Conservation (phyloP, 2,888 invertebrate genomes). For the Leptogaster cylindrica region DNA sequence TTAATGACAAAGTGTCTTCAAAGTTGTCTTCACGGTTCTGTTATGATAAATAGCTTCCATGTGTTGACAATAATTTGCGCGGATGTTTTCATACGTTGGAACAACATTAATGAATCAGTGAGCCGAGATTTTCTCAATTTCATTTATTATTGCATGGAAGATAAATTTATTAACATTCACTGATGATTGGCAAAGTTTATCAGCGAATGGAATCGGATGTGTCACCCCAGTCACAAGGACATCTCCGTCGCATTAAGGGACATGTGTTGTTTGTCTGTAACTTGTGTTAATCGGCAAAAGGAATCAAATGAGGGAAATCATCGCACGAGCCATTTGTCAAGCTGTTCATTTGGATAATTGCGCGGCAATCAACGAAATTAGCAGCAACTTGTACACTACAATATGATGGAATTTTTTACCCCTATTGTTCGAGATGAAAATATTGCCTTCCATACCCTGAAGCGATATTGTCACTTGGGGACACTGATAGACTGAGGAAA, state of each 20-base stretch:
- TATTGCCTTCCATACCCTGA: slow-evolving; percentile 1
- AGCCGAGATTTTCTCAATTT: too few species aligned
- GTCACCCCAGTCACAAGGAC: background rate
- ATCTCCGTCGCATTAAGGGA: slow-evolving; percentile 46
- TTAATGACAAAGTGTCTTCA: too few species aligned
- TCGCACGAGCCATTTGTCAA: slow-evolving; percentile 58
- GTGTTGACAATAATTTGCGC: too few species aligned
- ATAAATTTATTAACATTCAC: slow-evolving; percentile 18
- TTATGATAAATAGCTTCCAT: too few species aligned
- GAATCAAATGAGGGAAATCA: slow-evolving; percentile 42
- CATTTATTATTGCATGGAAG: background rate
- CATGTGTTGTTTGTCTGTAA: slow-evolving; percentile 49
- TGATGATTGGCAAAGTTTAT: slow-evolving; percentile 28
- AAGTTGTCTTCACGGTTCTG: too few species aligned
- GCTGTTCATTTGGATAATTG: slow-evolving; percentile 62
- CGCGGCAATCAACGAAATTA: slow-evolving; percentile 61
- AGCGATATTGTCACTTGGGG: slow-evolving; percentile 28
- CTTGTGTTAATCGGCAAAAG: slow-evolving; percentile 9
- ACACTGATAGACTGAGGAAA: background rate
- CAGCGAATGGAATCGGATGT: background rate
- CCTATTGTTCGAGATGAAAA: background rate
- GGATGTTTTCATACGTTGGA: too few species aligned
- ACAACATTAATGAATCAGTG: too few species aligned
- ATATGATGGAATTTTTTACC: too few species aligned
- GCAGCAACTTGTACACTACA: slow-evolving; percentile 56